phyloP scores from a whole-genome alignment of 2,797 vertebrate species.

The Semaprochilodus insignis region DNA sequence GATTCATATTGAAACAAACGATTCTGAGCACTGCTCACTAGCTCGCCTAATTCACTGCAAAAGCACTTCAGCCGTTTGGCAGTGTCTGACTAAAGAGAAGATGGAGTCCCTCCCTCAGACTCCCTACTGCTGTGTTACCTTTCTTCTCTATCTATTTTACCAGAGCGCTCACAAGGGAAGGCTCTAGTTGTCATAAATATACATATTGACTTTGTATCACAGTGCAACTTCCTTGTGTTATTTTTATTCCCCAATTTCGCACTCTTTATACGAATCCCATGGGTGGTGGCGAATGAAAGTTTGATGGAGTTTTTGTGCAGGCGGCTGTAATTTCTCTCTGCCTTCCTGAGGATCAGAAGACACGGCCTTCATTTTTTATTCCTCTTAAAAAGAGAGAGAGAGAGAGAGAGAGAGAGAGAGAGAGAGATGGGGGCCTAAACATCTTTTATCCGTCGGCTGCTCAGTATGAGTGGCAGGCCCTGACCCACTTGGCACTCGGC shows the following conservation, averaged over 20 bases:
- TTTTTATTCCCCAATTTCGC: constrained; percentile 56
- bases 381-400: constrained; percentile 53
- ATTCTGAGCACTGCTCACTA: not conserved
- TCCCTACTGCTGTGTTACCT: constrained; percentile 36
- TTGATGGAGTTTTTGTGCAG: constrained; percentile 59
- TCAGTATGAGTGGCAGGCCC: constrained; percentile 57
- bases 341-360: constrained; percentile 63
- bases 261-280: constrained; percentile 50
- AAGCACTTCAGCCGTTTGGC: not conserved
- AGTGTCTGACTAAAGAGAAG: constrained; percentile 13
- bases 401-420: constrained; percentile 38
- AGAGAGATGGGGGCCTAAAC: constrained; percentile 61
- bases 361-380: constrained; percentile 67
- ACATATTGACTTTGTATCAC: constrained; percentile 62
- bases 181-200: constrained; percentile 53
- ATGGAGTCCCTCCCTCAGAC: constrained; percentile 32
- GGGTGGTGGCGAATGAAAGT: constrained; percentile 52
- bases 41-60: not conserved
- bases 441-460: constrained; percentile 60
- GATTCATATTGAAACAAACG: not conserved
- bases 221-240: constrained; percentile 36
- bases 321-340: constrained; percentile 52
- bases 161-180: constrained; percentile 35
- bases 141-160: constrained; percentile 44
- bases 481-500: constrained; percentile 64